These are phyloP conservation scores for Aleiodes alternator DNA, from an alignment of 2,888 invertebrate genomes.

Conservation along the genomic window DNA sequence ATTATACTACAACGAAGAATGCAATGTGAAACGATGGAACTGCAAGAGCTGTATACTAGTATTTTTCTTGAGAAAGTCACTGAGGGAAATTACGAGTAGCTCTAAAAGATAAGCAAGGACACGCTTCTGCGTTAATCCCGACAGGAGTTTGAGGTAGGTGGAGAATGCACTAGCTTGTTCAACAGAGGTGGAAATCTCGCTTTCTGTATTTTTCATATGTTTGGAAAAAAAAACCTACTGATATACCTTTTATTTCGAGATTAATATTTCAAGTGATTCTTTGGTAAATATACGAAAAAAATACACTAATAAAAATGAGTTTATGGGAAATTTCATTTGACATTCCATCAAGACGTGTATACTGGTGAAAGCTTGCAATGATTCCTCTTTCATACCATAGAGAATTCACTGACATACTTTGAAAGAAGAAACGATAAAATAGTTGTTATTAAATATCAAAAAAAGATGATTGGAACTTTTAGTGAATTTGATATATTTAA, in stretches of 20 bases:
- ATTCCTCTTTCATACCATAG: no score
- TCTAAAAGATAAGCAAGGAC: slow-evolving; percentile 47
- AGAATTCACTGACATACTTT: background rate
- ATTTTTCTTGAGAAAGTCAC: slow-evolving; percentile 16
- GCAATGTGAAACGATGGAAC: slow-evolving; percentile 36
- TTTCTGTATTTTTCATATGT: slow-evolving; percentile 16
- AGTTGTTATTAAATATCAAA: no score
- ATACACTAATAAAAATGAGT: background rate
- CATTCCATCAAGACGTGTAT: no score
- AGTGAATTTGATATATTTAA: no score
- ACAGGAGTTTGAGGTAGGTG: slow-evolving; percentile 26
- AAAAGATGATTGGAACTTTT: no score
- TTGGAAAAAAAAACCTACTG: background rate
- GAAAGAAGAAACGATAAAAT: background rate
- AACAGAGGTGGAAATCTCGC: slow-evolving; percentile 40
- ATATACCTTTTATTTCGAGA: slow-evolving; percentile 15
- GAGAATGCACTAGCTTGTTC: slow-evolving; percentile 43
- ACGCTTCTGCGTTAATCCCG: slow-evolving; percentile 40
- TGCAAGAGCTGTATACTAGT: slow-evolving; percentile 22
- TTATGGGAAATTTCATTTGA: background rate
- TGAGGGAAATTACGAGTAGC: slow-evolving; percentile 50
- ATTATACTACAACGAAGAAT: slow-evolving; percentile 40
- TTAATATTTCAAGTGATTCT: background rate
- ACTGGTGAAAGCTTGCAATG: no score
- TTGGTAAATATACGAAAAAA: background rate